Conservation (phyloP, 2,888 invertebrate species). For the Argynnis bischoffii region DNA sequence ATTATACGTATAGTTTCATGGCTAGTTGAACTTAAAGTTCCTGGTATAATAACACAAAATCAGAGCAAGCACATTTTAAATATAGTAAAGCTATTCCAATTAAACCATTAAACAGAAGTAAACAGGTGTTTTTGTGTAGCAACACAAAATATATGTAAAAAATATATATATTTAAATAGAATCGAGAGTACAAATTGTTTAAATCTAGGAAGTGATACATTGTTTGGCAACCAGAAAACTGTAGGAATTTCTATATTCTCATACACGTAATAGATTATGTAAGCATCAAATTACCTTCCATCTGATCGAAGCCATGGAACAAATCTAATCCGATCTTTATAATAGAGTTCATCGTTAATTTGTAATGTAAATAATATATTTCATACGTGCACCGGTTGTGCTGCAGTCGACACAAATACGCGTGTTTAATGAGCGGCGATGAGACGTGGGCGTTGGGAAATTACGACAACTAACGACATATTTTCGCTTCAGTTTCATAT, state of each 20-base stretch:
- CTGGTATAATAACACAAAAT: no score
- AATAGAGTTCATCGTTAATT: slow-evolving; percentile 40
- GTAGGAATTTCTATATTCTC: slow-evolving; percentile 21
- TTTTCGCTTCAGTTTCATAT: slow-evolving; percentile 28
- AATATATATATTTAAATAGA: slow-evolving; percentile 7
- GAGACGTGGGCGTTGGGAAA: slow-evolving; percentile 41
- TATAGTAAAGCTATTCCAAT: background rate
- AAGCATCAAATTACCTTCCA: slow-evolving; percentile 42
- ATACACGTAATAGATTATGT: slow-evolving; percentile 28
- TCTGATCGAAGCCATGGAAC: slow-evolving; percentile 39
- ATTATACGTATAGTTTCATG: no score
- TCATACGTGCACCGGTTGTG: slow-evolving; percentile 42
- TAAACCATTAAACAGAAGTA: background rate
- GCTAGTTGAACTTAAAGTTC: no score
- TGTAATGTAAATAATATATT: slow-evolving; percentile 37
- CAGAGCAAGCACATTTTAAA: no score
- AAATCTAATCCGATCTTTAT: slow-evolving; percentile 39
- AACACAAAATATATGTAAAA: background rate
- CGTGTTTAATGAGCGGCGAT: slow-evolving; percentile 38
- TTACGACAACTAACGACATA: slow-evolving; percentile 36
- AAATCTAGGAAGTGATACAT: slow-evolving; percentile 14
- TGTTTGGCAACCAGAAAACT: slow-evolving; percentile 7
- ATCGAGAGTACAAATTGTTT: slow-evolving; percentile 10
- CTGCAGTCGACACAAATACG: slow-evolving; percentile 44
- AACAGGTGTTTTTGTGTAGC: slow-evolving; percentile 1